These are phyloP conservation scores for Callosobruchus maculatus DNA, from an alignment of 2,888 invertebrate genomes.

Conservation along the genomic window DNA sequence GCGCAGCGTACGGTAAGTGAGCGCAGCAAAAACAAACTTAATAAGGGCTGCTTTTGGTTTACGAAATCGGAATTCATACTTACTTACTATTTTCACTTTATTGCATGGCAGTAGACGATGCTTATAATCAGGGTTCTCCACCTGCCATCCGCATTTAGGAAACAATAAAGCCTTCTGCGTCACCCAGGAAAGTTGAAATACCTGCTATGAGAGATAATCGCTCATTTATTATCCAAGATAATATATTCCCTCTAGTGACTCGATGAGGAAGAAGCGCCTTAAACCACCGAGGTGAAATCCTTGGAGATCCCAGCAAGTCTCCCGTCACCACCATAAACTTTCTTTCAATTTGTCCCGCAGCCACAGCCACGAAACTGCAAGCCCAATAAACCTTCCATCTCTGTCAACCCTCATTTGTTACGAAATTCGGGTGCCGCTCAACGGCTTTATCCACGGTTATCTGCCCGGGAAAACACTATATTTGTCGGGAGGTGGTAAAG, in stretches of 20 bases:
- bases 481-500: neutral
- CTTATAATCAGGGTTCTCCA: no score
- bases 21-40: no score
- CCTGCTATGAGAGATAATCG: neutral
- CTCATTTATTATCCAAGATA: neutral
- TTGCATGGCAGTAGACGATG: no score
- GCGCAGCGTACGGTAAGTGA: no score
- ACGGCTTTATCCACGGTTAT: neutral
- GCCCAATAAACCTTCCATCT: neutral
- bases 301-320: neutral
- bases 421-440: neutral
- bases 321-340: neutral
- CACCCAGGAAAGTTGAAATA: neutral
- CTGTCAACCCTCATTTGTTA: neutral
- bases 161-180: no score
- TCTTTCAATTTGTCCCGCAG: neutral
- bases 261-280: neutral
- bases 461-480: neutral
- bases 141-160: no score
- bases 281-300: neutral
- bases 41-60: no score
- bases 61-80: no score
- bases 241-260: neutral
- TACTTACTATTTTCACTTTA: no score
- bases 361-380: neutral